A percentile compares a stretch with the other conserved stretches of the same genome.
Conservation (phyloP, 2,113 vertebrate genomes). For the Pterophyllum scalare region DNA sequence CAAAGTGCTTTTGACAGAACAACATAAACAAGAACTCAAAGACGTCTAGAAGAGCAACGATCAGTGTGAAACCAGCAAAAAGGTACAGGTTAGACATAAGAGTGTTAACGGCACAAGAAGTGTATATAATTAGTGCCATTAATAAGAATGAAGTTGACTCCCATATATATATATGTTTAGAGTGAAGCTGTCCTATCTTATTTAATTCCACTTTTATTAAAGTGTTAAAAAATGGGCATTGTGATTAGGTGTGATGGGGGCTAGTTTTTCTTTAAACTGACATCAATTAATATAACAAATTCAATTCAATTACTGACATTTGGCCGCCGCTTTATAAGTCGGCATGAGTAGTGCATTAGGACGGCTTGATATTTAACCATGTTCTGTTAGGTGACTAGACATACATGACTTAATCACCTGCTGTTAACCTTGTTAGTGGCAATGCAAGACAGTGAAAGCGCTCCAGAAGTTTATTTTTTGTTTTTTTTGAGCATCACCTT, state of each 20-base stretch:
- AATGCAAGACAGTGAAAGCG: conserved; percentile 61
- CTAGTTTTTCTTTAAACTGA: neutral
- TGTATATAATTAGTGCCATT: conserved; percentile 22
- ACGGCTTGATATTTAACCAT: neutral
- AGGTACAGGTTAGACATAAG: conserved; percentile 42
- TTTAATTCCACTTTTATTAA: neutral
- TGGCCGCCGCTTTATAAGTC: neutral
- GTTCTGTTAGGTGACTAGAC: conserved; percentile 23
- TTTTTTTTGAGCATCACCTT: conserved; percentile 74
- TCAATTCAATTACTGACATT: neutral
- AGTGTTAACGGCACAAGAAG: neutral
- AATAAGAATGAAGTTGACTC: conserved; percentile 1
- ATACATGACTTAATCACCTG: conserved; percentile 19
- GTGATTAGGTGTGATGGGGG: neutral
- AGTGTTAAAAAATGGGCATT: neutral
- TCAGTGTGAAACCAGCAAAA: conserved; percentile 25
- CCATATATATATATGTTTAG: neutral
- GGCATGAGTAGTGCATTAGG: neutral
- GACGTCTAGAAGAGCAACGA: conserved; percentile 51
- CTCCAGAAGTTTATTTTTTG: conserved; percentile 12
- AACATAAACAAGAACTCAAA: conserved; percentile 16
- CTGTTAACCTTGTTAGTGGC: conserved; percentile 65
- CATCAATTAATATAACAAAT: neutral
- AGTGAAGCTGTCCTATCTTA: neutral
- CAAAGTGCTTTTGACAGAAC: conserved; percentile 22